Percentiles rank a stretch among this genome's conserved stretches.
Conservation (phyloP, 2,113 vertebrate genomes). For the Rhinoderma darwinii region DNA sequence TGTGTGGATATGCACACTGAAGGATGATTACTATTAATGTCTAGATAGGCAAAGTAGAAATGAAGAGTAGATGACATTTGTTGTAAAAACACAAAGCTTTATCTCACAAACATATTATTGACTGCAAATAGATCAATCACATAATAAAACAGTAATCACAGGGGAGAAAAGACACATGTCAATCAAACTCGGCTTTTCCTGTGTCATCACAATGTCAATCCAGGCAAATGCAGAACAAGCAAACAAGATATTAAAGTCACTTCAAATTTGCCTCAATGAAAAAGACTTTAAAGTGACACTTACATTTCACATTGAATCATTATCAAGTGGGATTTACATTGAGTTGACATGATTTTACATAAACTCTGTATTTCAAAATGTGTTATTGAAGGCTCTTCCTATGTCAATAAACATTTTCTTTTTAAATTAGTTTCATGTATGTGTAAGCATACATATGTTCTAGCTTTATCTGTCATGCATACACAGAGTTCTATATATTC, state of each 20-base stretch:
- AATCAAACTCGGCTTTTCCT: neutral
- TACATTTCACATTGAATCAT: neutral
- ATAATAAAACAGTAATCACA: constrained; percentile 30
- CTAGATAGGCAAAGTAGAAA: neutral
- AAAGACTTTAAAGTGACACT: neutral
- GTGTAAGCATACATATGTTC: neutral
- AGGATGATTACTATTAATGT: neutral
- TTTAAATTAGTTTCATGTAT: too few species aligned
- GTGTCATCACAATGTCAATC: constrained; percentile 35
- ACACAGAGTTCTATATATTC: too few species aligned
- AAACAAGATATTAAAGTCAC: constrained; percentile 43
- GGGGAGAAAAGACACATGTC: constrained; percentile 24
- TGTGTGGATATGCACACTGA: neutral
- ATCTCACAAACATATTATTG: constrained; percentile 10
- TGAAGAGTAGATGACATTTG: neutral
- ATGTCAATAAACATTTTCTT: neutral
- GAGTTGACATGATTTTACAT: neutral
- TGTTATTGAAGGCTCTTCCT: neutral
- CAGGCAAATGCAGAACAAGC: constrained; percentile 30
- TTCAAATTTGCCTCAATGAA: constrained; percentile 6
- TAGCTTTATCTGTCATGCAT: too few species aligned
- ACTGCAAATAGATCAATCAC: constrained; percentile 21
- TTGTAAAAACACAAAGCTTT: neutral
- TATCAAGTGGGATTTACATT: neutral
- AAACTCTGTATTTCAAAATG: neutral